These are phyloP conservation scores for Drosophila pseudotakahashii DNA, from an alignment of 2,888 invertebrate genomes.

Conservation along the genomic window DNA sequence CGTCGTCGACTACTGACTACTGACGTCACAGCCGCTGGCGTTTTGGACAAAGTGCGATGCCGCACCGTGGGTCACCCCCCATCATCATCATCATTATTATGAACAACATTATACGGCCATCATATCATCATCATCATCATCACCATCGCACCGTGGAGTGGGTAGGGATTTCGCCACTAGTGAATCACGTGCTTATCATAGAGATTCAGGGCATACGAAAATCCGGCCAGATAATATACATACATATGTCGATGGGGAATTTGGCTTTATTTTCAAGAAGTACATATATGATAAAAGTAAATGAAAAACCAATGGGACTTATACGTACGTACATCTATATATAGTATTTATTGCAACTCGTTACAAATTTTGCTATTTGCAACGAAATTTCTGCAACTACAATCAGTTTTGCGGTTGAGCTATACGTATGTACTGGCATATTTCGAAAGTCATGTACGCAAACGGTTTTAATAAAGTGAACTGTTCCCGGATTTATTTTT, in stretches of 20 bases:
- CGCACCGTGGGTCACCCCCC: conserved; percentile 15
- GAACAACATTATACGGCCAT: conserved; percentile 11
- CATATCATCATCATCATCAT: conserved; percentile 15
- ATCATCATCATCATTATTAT: conserved; percentile 16
- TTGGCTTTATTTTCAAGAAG: background rate
- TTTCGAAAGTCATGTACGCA: conserved; percentile 6
- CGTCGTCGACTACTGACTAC: too few species aligned
- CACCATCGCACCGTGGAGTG: conserved; percentile 23
- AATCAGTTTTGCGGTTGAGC: conserved; percentile 12
- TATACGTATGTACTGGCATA: conserved; percentile 8
- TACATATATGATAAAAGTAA: too few species aligned
- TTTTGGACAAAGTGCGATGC: conserved; percentile 39
- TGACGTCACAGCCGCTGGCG: conserved; percentile 46
- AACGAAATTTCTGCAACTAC: conserved; percentile 19
- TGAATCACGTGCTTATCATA: conserved; percentile 35
- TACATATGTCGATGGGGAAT: background rate
- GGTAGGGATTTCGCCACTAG: conserved; percentile 25
- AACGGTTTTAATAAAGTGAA: background rate
- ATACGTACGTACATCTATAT: background rate
- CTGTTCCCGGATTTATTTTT: background rate
- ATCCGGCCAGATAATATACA: conserved; percentile 6
- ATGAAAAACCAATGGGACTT: background rate
- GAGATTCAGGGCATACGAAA: conserved; percentile 21
- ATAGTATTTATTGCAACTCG: background rate
- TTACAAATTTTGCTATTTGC: conserved; percentile 13